A percentile compares a stretch with the other conserved stretches of the same genome.
Conservation (phyloP, 1,140 invertebrate species). For the Aphidius ervi region DNA sequence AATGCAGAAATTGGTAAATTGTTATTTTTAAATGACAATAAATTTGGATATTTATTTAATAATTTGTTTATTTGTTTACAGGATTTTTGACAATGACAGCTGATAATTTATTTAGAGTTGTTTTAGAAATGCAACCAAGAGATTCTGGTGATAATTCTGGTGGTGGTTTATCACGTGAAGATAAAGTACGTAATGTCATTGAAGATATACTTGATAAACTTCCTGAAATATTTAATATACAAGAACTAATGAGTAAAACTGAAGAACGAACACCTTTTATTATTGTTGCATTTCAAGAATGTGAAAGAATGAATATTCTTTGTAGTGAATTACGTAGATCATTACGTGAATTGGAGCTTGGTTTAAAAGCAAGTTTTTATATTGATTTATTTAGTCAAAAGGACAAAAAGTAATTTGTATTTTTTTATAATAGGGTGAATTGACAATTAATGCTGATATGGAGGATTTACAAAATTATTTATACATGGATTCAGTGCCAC, state of each 20-base stretch:
- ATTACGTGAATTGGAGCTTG: slow-evolving; percentile 80
- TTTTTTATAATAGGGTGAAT: slow-evolving; percentile 65
- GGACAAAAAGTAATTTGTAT: neutral
- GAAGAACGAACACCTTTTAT: slow-evolving; percentile 89
- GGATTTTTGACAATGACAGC: slow-evolving; percentile 79
- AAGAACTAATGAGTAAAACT: slow-evolving; percentile 77
- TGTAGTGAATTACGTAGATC: slow-evolving; percentile 76
- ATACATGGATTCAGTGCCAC: slow-evolving; percentile 83
- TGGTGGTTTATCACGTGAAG: slow-evolving; percentile 69
- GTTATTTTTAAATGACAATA: neutral
- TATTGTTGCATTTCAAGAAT: slow-evolving; percentile 92
- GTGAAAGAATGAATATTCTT: slow-evolving; percentile 89
- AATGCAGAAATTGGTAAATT: slow-evolving; percentile 86
- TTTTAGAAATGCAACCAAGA: slow-evolving; percentile 89
- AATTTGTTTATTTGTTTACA: slow-evolving; percentile 18
- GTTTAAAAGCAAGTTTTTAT: slow-evolving; percentile 70
- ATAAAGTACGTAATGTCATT: slow-evolving; percentile 75
- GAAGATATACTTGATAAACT: slow-evolving; percentile 89
- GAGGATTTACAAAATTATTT: slow-evolving; percentile 79
- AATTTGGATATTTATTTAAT: neutral
- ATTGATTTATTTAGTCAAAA: neutral
- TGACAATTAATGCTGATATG: slow-evolving; percentile 91
- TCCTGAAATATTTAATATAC: slow-evolving; percentile 83
- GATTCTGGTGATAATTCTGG: slow-evolving; percentile 67
- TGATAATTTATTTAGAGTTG: slow-evolving; percentile 81